Percentiles rank a stretch among this genome's conserved stretches.
Evolutionary conservation across 37 sponge, comb jelly and placozoan species (phyloP).

Genomic region (Hexactinellida sp.): DNA sequence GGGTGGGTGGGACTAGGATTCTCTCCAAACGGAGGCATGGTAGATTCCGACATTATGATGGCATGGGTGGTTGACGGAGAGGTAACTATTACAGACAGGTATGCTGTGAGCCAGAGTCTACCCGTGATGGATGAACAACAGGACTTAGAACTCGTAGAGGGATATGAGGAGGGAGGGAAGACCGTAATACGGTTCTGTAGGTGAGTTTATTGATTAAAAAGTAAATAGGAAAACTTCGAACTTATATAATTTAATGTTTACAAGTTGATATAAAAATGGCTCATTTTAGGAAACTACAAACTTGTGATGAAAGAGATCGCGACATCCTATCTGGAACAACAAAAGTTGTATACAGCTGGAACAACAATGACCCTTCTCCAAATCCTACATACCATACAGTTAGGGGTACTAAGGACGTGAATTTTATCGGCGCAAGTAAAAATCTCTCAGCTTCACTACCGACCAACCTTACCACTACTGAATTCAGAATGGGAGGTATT

Average conservation of each 20-base stretch:
- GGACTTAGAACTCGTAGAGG: not conserved
- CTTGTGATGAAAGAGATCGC: slow-evolving; percentile 17
- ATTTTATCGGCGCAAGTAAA: not conserved
- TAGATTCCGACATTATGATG: slow-evolving; percentile 17
- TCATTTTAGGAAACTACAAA: not conserved
- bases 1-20: slow-evolving; percentile 11
- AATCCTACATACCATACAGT: not conserved
- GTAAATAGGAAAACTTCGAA: no score
- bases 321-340: not conserved
- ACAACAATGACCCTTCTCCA: not conserved
- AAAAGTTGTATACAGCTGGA: slow-evolving; percentile 2
- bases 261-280: no score
- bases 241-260: no score
- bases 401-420: not conserved
- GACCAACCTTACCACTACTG: not conserved
- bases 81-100: not conserved
- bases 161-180: not conserved
- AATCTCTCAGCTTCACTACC: not conserved
- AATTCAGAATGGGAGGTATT: not conserved
- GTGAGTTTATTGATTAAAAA: no score
- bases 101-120: not conserved
- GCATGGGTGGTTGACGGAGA: slow-evolving; percentile 5
- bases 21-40: slow-evolving; percentile 7
- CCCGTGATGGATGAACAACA: not conserved
- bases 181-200: not conserved